phyloP scores from a whole-genome alignment of 1,140 invertebrate genomes.

The Drosophila nannoptera region DNA sequence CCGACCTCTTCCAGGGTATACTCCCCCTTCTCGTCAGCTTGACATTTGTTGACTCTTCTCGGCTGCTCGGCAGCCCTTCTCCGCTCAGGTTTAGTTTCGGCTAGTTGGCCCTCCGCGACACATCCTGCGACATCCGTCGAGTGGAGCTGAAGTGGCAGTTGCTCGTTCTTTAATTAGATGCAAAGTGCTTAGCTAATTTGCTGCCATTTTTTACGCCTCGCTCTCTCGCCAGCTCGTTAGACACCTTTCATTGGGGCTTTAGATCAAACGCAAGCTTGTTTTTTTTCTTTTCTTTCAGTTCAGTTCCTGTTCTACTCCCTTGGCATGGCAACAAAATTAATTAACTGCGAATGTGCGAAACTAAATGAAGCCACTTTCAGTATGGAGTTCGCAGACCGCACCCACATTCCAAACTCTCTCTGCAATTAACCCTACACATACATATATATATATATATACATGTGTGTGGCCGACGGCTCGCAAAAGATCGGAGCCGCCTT shows the following conservation, averaged over 20 bases:
- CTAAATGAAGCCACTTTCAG: conserved; percentile 66
- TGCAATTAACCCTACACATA: conserved; percentile 65
- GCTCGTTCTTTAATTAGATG: background rate
- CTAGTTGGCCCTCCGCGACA: too few relatives aligned
- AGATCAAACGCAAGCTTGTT: conserved; percentile 1
- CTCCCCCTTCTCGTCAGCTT: too few relatives aligned
- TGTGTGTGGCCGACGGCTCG: conserved; percentile 4
- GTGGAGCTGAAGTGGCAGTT: background rate
- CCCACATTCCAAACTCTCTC: conserved; percentile 27
- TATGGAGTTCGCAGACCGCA: conserved; percentile 14
- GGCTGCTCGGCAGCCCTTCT: too few relatives aligned
- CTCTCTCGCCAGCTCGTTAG: background rate
- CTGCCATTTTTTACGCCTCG: background rate
- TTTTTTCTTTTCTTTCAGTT: conserved; percentile 1
- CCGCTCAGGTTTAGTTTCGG: too few relatives aligned
- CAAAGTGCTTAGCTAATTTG: conserved; percentile 3
- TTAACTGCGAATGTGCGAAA: conserved; percentile 66
- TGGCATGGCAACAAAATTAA: conserved; percentile 49
- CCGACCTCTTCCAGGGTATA: too few relatives aligned
- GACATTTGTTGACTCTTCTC: too few relatives aligned
- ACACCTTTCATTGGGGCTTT: conserved; percentile 1
- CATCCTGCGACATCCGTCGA: background rate
- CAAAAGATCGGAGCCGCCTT: conserved; percentile 41
- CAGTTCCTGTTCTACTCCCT: conserved; percentile 3
- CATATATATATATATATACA: conserved; percentile 13